These are phyloP conservation scores for Pseudomyrmex pallidus DNA, from an alignment of 1,140 invertebrate species.

Conservation along the genomic window DNA sequence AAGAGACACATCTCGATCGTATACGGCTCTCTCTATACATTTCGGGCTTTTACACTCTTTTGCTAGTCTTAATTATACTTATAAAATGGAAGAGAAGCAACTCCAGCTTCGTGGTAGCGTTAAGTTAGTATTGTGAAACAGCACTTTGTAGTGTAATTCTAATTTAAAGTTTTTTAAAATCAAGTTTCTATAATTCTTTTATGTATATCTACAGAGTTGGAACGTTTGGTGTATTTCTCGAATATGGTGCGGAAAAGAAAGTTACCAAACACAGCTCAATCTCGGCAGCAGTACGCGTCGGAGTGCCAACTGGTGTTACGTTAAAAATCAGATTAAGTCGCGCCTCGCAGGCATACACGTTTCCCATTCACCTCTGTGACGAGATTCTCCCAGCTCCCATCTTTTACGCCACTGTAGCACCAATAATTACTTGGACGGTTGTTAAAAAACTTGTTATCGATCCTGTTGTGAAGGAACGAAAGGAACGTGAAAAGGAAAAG, in stretches of 20 bases:
- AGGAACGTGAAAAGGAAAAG: constrained; percentile 90
- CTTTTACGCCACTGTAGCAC: constrained; percentile 96
- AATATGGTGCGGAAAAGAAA: constrained; percentile 97
- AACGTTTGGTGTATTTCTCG: constrained; percentile 93
- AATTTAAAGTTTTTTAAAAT: not conserved
- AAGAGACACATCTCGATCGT: constrained; percentile 88
- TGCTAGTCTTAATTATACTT: constrained; percentile 90
- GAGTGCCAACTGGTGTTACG: constrained; percentile 94
- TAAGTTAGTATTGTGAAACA: constrained; percentile 88
- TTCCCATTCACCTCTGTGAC: constrained; percentile 96
- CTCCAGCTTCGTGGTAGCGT: constrained; percentile 90
- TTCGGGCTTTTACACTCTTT: constrained; percentile 94
- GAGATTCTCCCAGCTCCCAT: constrained; percentile 95
- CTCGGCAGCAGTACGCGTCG: constrained; percentile 93
- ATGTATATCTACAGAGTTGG: constrained; percentile 88
- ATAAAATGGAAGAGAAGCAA: constrained; percentile 91
- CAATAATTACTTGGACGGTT: constrained; percentile 91
- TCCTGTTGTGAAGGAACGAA: constrained; percentile 92
- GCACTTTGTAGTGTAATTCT: not conserved
- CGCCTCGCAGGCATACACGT: constrained; percentile 94
- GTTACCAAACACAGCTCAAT: constrained; percentile 95
- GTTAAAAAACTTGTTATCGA: constrained; percentile 95
- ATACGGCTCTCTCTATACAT: constrained; percentile 89
- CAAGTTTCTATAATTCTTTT: constrained; percentile 1
- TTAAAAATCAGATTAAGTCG: constrained; percentile 94